Conservation (phyloP, 2,113 vertebrate species). For the Thamnophis sirtalis region DNA sequence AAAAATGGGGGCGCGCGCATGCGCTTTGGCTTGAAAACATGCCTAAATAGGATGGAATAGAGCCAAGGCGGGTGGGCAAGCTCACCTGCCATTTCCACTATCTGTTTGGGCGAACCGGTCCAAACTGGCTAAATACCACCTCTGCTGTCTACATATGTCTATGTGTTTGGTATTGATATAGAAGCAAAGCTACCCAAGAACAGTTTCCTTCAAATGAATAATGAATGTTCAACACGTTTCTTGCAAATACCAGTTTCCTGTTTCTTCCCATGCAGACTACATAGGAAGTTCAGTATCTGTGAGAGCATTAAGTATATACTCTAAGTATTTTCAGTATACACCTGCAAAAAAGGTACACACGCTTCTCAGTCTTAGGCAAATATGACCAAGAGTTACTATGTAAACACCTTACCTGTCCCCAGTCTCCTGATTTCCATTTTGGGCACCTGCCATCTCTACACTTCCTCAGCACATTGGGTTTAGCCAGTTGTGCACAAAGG, state of each 20-base stretch:
- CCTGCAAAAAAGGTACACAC: neutral
- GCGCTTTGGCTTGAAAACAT: too few species aligned
- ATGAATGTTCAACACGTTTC: neutral
- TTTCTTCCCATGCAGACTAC: neutral
- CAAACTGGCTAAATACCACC: too few species aligned
- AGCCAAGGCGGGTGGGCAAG: too few species aligned
- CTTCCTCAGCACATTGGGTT: conserved; percentile 82
- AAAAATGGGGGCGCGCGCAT: too few species aligned
- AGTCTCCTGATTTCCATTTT: conserved; percentile 88
- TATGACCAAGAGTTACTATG: neutral
- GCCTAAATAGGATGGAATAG: too few species aligned
- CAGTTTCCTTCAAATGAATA: neutral
- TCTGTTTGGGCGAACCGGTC: too few species aligned
- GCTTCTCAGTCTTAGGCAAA: neutral
- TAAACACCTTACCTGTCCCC: conserved; percentile 84
- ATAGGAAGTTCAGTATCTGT: neutral
- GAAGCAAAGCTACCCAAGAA: neutral
- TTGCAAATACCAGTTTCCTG: neutral
- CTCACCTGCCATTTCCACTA: too few species aligned
- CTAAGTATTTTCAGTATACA: neutral
- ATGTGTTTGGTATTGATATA: neutral
- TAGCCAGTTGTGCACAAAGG: conserved; percentile 81
- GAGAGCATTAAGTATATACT: neutral
- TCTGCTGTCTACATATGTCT: neutral
- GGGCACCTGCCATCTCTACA: conserved; percentile 87